phyloP scores from a whole-genome alignment of 1,140 invertebrate genomes.

The Varroa destructor region DNA sequence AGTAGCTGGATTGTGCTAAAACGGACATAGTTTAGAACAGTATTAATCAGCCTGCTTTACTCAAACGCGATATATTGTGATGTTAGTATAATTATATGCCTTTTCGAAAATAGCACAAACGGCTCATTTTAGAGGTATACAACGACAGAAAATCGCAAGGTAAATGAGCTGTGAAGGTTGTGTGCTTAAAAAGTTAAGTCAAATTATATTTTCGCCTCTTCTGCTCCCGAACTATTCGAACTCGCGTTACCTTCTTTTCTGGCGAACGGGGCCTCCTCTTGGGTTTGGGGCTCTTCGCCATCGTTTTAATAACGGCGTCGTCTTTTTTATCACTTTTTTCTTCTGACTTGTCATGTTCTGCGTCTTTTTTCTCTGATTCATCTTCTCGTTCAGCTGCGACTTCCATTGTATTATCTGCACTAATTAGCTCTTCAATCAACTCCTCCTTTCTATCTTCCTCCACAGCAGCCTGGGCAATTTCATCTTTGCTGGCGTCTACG shows the following conservation, averaged over 20 bases:
- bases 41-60: no score
- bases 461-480: neutral
- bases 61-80: no score
- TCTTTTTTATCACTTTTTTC: conserved; percentile 27
- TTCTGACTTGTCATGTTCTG: conserved; percentile 22
- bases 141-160: no score
- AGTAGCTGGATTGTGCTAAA: no score
- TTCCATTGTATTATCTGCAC: conserved; percentile 6
- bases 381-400: neutral
- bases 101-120: no score
- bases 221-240: no score
- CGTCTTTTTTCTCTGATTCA: conserved; percentile 23
- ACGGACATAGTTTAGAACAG: no score
- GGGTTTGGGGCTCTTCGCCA: conserved; percentile 12
- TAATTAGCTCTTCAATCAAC: conserved; percentile 3
- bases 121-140: no score
- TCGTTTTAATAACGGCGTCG: neutral
- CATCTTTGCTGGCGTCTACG: neutral
- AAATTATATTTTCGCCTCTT: no score
- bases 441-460: neutral
- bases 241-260: conserved; percentile 21
- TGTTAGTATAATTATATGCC: no score
- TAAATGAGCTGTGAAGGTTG: no score
- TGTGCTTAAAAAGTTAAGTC: no score
- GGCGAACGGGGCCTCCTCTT: conserved; percentile 24